Evolutionary conservation across 2,888 invertebrate genomes (phyloP).

Genomic region (Thalpophila matura): DNA sequence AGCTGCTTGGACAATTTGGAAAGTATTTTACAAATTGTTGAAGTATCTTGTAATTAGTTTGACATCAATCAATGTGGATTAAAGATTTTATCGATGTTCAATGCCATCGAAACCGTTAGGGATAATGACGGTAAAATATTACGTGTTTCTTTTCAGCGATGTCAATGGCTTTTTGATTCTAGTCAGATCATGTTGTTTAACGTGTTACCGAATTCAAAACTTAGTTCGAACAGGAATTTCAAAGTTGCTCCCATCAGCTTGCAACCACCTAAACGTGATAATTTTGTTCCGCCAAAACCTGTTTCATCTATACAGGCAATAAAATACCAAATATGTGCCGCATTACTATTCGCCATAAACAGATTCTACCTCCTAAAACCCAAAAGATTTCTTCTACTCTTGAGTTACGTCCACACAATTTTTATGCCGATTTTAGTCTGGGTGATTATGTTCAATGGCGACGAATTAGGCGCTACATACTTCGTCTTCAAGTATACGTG

Average conservation of each 20-base stretch:
- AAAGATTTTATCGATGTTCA: constrained; percentile 55
- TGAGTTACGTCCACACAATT: constrained; percentile 59
- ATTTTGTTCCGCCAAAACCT: constrained; percentile 47
- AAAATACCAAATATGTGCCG: constrained; percentile 61
- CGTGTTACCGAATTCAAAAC: constrained; percentile 39
- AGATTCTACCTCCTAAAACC: constrained; percentile 68
- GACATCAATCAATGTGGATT: constrained; percentile 48
- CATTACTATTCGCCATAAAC: constrained; percentile 69
- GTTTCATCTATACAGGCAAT: constrained; percentile 57
- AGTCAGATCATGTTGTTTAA: constrained; percentile 44
- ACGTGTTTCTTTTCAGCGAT: not conserved
- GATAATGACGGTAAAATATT: constrained; percentile 5
- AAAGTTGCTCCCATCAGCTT: constrained; percentile 67
- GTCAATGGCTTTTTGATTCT: constrained; percentile 19
- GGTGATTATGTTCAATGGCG: constrained; percentile 46
- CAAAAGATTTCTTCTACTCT: constrained; percentile 53
- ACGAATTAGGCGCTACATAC: constrained; percentile 58
- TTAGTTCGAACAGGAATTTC: constrained; percentile 60
- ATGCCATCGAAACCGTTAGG: constrained; percentile 28
- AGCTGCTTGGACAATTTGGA: constrained; percentile 36
- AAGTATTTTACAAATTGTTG: constrained; percentile 45
- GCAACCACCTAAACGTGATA: constrained; percentile 57
- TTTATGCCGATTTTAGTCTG: constrained; percentile 45
- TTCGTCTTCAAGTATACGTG: constrained; percentile 67
- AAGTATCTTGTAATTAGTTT: constrained; percentile 38